Percentiles rank a stretch among this genome's conserved stretches.
Evolutionary conservation across 2,113 vertebrate genomes (phyloP).

Genomic region (Odocoileus virginianus): DNA sequence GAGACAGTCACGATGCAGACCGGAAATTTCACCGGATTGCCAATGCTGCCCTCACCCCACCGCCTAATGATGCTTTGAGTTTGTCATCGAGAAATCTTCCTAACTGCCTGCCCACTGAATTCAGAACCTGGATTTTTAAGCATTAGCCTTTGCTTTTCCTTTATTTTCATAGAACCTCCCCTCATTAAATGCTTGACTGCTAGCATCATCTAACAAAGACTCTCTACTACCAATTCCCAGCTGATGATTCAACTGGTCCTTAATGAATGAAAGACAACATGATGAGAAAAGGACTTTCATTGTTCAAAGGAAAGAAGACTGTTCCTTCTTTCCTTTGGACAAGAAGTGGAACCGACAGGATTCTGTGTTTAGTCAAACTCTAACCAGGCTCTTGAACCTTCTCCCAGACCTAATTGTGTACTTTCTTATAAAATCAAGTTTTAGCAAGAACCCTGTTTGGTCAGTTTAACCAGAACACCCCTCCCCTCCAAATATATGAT

Average conservation of each 20-base stretch:
- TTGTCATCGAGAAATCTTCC: neutral
- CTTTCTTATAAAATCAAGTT: neutral
- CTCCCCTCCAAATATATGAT: neutral
- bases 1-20: neutral
- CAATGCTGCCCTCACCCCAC: neutral
- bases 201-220: neutral
- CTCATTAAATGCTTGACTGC: neutral
- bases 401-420: neutral
- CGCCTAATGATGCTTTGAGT: too few relatives aligned
- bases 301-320: neutral
- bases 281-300: neutral
- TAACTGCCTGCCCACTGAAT: neutral
- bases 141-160: neutral
- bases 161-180: neutral
- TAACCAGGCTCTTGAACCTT: neutral
- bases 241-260: neutral
- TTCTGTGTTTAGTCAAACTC: neutral
- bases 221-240: neutral
- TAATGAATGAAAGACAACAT: neutral
- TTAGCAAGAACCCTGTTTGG: neutral
- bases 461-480: neutral
- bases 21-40: neutral
- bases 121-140: neutral
- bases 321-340: neutral
- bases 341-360: neutral